Percentiles rank a stretch among this genome's conserved stretches.
phyloP scores from a whole-genome alignment of 2,797 vertebrate genomes.

The Agapornis canus region DNA sequence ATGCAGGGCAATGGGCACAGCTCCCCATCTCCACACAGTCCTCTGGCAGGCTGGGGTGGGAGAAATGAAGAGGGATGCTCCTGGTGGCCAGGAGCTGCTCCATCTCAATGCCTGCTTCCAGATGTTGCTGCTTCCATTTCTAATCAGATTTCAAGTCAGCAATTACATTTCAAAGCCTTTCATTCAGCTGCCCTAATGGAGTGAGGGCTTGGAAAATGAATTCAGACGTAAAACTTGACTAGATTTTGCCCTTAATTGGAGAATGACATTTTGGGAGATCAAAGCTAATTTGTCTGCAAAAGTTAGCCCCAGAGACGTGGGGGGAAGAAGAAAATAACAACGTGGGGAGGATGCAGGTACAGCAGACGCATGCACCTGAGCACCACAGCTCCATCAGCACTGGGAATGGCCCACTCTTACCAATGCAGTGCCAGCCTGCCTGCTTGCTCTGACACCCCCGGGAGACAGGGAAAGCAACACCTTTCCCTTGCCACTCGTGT shows the following conservation, averaged over 20 bases:
- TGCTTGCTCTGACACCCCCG: not conserved
- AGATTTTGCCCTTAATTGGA: constrained; percentile 72
- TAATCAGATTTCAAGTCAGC: constrained; percentile 72
- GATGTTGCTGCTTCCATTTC: constrained; percentile 57
- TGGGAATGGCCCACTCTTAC: fast-evolving
- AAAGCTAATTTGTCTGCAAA: constrained; percentile 72
- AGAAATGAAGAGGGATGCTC: not conserved
- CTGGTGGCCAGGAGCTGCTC: not conserved
- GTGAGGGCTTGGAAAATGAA: constrained; percentile 73
- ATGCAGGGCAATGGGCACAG: not conserved
- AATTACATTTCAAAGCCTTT: constrained; percentile 74
- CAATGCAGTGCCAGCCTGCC: not conserved
- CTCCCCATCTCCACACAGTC: not conserved
- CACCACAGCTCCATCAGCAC: not conserved
- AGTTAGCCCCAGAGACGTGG: constrained; percentile 54
- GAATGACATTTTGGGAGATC: constrained; percentile 60
- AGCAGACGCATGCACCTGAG: not conserved
- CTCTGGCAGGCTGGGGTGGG: fast-evolving
- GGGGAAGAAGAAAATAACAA: constrained; percentile 38
- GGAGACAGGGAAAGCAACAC: not conserved
- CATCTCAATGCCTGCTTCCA: constrained; percentile 39
- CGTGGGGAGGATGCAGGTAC: not conserved
- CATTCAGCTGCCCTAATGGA: constrained; percentile 71
- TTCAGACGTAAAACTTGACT: constrained; percentile 74
- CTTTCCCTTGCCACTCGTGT: fast-evolving